Conservation (phyloP, 2,113 vertebrate genomes). For the Rhinoptilus africanus region DNA sequence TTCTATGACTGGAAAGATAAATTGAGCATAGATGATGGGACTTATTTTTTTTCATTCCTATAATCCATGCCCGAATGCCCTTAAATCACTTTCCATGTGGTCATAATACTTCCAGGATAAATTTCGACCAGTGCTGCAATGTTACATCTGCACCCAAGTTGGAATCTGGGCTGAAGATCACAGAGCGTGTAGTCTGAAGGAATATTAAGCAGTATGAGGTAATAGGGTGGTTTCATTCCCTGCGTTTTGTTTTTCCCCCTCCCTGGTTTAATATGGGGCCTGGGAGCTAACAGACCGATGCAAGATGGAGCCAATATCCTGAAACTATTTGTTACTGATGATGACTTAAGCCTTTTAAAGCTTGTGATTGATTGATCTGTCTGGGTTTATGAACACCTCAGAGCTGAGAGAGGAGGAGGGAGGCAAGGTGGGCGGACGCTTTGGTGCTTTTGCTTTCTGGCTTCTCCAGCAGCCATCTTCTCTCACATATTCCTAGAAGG, state of each 20-base stretch:
- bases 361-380: not conserved
- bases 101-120: not conserved
- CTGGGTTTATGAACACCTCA: not conserved
- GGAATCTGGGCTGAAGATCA: not conserved
- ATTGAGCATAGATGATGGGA: not conserved
- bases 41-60: not conserved
- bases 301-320: not conserved
- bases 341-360: not conserved
- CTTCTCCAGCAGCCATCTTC: not conserved
- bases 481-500: not conserved
- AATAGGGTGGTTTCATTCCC: not conserved
- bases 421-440: not conserved
- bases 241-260: not conserved
- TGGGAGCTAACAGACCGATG: not conserved
- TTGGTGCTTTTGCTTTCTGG: not conserved
- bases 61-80: fast-evolving
- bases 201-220: not conserved
- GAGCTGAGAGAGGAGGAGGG: not conserved
- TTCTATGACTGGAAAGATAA: not conserved
- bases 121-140: not conserved
- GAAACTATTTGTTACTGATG: not conserved
- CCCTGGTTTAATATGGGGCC: not conserved
- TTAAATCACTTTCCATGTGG: not conserved
- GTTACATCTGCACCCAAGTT: not conserved
- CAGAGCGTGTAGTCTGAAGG: not conserved